Percentiles rank a stretch among this genome's conserved stretches.
These are phyloP conservation scores for Machimus atricapillus DNA, from an alignment of 2,888 invertebrate species.

Conservation along the genomic window DNA sequence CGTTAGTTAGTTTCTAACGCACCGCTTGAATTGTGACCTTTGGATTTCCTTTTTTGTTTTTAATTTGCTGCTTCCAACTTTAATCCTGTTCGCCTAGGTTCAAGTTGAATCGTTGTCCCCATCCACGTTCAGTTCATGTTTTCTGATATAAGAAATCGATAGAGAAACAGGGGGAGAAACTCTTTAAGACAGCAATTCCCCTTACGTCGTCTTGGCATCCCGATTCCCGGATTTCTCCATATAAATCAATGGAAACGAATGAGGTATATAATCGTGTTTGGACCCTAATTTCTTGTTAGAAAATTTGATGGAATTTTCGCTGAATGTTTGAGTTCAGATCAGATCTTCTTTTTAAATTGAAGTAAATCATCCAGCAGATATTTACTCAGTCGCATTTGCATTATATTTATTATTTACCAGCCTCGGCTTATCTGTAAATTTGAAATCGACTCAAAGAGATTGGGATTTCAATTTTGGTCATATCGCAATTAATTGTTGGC, in stretches of 20 bases:
- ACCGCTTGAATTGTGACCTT: not conserved
- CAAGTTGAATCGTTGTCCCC: not conserved
- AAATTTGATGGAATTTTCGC: not conserved
- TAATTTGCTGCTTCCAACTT: not conserved
- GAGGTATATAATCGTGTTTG: not conserved
- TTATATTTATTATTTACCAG: not conserved
- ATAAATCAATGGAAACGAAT: slow-evolving; percentile 1
- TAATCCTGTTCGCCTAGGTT: not conserved
- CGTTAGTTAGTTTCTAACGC: not conserved
- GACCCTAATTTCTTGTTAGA: not conserved
- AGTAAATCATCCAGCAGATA: not conserved
- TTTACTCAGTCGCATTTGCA: not conserved
- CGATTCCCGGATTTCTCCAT: not conserved
- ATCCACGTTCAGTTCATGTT: not conserved
- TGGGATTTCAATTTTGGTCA: not conserved
- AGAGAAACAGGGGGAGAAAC: not conserved
- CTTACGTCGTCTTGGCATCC: not conserved
- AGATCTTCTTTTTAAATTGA: not conserved
- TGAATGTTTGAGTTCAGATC: not conserved
- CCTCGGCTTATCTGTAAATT: not conserved
- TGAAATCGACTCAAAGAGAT: not conserved
- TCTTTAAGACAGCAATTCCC: not conserved
- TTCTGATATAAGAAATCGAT: not conserved
- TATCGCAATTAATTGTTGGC: not conserved
- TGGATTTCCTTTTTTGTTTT: not conserved